These are phyloP conservation scores for Emmelina monodactyla DNA, from an alignment of 2,888 invertebrate species.

Conservation along the genomic window DNA sequence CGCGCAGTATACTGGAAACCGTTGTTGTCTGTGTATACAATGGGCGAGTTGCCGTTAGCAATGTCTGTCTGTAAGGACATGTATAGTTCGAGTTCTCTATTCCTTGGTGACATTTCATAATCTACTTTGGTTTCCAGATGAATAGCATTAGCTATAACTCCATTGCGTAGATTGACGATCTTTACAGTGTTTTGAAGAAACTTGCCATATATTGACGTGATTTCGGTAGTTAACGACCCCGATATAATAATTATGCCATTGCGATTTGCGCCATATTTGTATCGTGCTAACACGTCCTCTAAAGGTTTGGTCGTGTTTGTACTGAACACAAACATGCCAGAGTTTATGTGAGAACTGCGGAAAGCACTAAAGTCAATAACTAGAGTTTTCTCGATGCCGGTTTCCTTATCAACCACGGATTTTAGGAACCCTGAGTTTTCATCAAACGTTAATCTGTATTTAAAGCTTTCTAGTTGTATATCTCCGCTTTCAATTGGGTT, in stretches of 20 bases:
- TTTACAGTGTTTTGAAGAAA: constrained; percentile 79
- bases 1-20: constrained; percentile 88
- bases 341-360: constrained; percentile 83
- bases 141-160: constrained; percentile 74
- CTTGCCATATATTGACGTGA: constrained; percentile 80
- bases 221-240: constrained; percentile 82
- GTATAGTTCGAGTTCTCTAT: constrained; percentile 88
- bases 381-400: constrained; percentile 31
- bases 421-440: constrained; percentile 82
- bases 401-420: constrained; percentile 71
- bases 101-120: constrained; percentile 83
- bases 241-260: constrained; percentile 79
- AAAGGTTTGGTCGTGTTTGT: constrained; percentile 83
- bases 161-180: constrained; percentile 75
- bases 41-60: constrained; percentile 78
- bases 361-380: constrained; percentile 83
- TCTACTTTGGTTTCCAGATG: constrained; percentile 83
- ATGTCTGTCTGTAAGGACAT: constrained; percentile 88
- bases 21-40: constrained; percentile 87
- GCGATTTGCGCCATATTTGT: constrained; percentile 61
- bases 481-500: constrained; percentile 78
- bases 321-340: constrained; percentile 96
- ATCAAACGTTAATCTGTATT: constrained; percentile 80
- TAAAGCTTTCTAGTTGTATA: constrained; percentile 83
- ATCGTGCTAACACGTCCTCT: constrained; percentile 77